Conservation (phyloP, 1,140 invertebrate species). For the Drosophila trapezifrons region DNA sequence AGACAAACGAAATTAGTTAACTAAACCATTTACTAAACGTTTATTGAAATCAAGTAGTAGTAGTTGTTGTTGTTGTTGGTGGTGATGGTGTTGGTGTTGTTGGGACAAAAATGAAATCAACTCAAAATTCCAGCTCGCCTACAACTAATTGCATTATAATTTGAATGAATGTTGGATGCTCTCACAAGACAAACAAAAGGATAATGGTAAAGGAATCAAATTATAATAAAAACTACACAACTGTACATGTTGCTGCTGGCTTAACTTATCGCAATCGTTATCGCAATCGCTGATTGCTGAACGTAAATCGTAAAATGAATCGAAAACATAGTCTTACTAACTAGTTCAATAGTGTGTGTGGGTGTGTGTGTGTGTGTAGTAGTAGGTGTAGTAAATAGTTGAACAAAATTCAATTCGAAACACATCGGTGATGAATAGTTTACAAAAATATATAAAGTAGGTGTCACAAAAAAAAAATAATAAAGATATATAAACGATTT, state of each 20-base stretch:
- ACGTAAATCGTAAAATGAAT: constrained; percentile 23
- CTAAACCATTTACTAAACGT: constrained; percentile 75
- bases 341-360: constrained; percentile 41
- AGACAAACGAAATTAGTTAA: constrained; percentile 47
- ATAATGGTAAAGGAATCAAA: no score
- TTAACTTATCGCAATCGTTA: constrained; percentile 35
- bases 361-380: constrained; percentile 10
- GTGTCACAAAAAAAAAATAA: constrained; percentile 18
- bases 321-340: constrained; percentile 49
- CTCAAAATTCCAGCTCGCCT: constrained; percentile 45
- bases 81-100: constrained; percentile 7
- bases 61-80: constrained; percentile 9
- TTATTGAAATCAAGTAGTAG: constrained; percentile 69
- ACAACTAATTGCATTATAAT: constrained; percentile 61
- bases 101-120: constrained; percentile 26
- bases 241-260: background rate
- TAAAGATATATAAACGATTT: constrained; percentile 58
- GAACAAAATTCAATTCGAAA: constrained; percentile 30
- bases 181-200: background rate
- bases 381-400: background rate
- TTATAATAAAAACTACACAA: background rate
- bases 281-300: background rate
- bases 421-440: constrained; percentile 28
- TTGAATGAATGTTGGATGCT: constrained; percentile 11
- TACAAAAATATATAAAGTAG: constrained; percentile 8